Evolutionary conservation across 92 coral and sea anemone species (phyloP).

Genomic region (Nematostella vectensis): DNA sequence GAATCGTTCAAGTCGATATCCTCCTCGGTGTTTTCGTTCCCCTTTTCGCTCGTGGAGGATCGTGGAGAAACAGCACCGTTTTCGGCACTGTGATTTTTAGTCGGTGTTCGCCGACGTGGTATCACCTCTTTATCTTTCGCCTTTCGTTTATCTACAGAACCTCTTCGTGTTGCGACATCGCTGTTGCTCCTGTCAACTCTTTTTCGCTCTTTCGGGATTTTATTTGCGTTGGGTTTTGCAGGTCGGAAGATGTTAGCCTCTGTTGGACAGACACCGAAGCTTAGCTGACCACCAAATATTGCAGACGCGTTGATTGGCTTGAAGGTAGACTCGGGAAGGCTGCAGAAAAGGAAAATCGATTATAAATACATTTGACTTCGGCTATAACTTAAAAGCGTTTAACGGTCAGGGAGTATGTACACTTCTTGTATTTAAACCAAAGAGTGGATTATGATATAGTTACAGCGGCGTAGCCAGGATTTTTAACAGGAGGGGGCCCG

Average conservation of each 20-base stretch:
- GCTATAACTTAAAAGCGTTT: too few species aligned
- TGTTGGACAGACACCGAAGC: constrained; percentile 59
- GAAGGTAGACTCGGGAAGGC: constrained; percentile 70
- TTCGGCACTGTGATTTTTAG: constrained; percentile 11
- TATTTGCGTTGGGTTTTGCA: constrained; percentile 39
- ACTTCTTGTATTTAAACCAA: too few species aligned
- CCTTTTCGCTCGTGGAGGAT: constrained; percentile 20
- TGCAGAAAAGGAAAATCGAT: constrained; percentile 6
- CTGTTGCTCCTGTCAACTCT: constrained; percentile 65
- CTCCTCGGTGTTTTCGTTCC: background rate
- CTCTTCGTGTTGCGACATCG: constrained; percentile 65
- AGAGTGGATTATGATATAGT: too few species aligned
- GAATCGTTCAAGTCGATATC: constrained; percentile 15
- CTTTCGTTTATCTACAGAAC: constrained; percentile 49
- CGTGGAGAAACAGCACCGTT: constrained; percentile 37
- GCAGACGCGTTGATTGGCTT: constrained; percentile 79
- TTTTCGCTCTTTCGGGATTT: constrained; percentile 25
- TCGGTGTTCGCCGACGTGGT: constrained; percentile 38
- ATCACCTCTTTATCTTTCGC: constrained; percentile 40
- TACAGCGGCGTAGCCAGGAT: too few species aligned
- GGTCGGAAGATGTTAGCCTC: constrained; percentile 54
- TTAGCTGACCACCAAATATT: constrained; percentile 79
- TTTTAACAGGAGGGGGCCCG: too few species aligned
- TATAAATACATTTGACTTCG: background rate
- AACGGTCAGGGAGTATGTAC: too few species aligned